These are phyloP conservation scores for Zosterops borbonicus DNA, from an alignment of 2,113 vertebrate genomes.

Conservation along the genomic window DNA sequence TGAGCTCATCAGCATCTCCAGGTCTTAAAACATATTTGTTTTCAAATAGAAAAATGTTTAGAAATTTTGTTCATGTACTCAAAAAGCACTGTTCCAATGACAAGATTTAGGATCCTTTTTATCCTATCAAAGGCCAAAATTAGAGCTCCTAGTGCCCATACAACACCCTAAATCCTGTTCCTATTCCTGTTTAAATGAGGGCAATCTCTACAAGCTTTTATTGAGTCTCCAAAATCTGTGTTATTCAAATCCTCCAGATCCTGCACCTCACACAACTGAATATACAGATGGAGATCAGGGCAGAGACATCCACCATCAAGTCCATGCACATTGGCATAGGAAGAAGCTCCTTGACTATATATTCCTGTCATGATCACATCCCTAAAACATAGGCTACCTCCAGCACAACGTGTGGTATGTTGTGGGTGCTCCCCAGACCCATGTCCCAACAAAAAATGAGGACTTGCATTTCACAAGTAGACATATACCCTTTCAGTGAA, in stretches of 20 bases:
- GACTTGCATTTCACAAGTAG: neutral
- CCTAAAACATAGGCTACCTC: neutral
- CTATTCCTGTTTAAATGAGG: neutral
- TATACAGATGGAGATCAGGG: neutral
- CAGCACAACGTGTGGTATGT: neutral
- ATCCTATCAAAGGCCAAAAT: neutral
- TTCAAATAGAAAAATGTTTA: neutral
- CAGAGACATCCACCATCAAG: neutral
- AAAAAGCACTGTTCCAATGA: neutral
- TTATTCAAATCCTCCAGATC: neutral
- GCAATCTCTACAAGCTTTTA: neutral
- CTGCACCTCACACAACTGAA: neutral
- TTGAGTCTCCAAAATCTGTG: neutral
- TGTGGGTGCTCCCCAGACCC: neutral
- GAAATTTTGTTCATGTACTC: neutral
- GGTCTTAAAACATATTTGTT: neutral
- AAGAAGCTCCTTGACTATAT: neutral
- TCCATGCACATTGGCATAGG: neutral
- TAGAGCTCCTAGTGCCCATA: neutral
- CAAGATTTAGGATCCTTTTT: neutral
- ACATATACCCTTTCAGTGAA: neutral
- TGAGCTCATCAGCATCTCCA: neutral
- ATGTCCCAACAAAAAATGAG: neutral
- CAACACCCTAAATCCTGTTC: neutral
- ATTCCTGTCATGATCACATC: neutral